Percentiles rank a stretch among this genome's conserved stretches.
phyloP scores from a whole-genome alignment of 1,140 invertebrate species.

The Tetramorium parvispinum region DNA sequence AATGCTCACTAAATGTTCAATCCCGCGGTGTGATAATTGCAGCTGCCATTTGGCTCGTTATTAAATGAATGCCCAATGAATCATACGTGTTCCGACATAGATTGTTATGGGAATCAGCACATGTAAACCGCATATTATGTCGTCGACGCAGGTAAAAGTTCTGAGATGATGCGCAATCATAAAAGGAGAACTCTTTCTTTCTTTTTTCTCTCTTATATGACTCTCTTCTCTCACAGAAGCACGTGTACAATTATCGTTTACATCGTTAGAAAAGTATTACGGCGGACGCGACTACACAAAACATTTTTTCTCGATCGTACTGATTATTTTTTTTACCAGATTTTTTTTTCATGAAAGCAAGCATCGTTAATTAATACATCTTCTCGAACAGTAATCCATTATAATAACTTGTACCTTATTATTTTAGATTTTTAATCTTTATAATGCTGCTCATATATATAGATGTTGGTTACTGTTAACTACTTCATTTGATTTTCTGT shows the following conservation, averaged over 20 bases:
- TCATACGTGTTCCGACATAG: slow-evolving; percentile 30
- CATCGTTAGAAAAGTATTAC: slow-evolving; percentile 72
- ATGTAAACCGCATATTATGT: slow-evolving; percentile 48
- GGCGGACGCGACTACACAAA: slow-evolving; percentile 3
- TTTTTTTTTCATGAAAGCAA: background rate
- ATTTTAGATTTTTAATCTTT: slow-evolving; percentile 6
- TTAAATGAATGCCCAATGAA: slow-evolving; percentile 40
- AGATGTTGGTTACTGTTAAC: background rate
- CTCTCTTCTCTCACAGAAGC: slow-evolving; percentile 27
- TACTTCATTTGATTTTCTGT: background rate
- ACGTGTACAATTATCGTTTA: slow-evolving; percentile 48
- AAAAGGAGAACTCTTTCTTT: background rate
- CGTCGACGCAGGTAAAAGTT: slow-evolving; percentile 32
- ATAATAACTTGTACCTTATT: background rate
- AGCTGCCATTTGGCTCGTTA: slow-evolving; percentile 8
- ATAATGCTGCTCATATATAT: background rate
- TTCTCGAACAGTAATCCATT: background rate
- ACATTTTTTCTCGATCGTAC: slow-evolving; percentile 16
- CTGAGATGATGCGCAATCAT: slow-evolving; percentile 10
- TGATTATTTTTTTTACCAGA: background rate
- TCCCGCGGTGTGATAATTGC: slow-evolving; percentile 32
- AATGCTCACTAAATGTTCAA: slow-evolving; percentile 21
- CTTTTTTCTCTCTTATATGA: background rate
- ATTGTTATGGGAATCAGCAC: slow-evolving; percentile 59
- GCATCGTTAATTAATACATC: background rate